phyloP scores from a whole-genome alignment of 2,888 invertebrate genomes.

The Eristalis pertinax region DNA sequence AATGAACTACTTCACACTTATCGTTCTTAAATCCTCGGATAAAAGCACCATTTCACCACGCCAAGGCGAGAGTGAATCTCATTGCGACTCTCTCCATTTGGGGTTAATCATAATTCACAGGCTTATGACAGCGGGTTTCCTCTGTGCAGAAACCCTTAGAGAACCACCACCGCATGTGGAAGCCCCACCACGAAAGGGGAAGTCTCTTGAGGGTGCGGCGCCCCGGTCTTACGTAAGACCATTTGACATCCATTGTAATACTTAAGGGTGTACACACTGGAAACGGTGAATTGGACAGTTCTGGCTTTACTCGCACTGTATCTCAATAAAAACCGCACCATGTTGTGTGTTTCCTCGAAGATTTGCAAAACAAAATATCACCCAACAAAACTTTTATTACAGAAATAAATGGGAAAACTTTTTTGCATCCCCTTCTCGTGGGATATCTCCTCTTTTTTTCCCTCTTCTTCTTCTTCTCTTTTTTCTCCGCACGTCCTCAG shows the following conservation, averaged over 20 bases:
- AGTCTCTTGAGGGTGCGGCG: not conserved
- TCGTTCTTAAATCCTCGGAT: no score
- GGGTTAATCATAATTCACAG: not conserved
- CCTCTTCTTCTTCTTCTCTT: not conserved
- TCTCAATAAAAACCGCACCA: not conserved
- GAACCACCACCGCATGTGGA: not conserved
- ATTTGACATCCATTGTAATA: not conserved
- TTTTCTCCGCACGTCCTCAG: not conserved
- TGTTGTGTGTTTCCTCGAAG: constrained; percentile 4
- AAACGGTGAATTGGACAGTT: not conserved
- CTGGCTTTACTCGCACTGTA: not conserved
- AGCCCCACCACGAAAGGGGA: not conserved
- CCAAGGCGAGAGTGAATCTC: no score
- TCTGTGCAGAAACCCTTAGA: not conserved
- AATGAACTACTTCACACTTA: no score
- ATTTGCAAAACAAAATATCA: constrained; percentile 23
- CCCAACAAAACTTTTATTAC: constrained; percentile 18
- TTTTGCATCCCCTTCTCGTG: not conserved
- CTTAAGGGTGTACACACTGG: not conserved
- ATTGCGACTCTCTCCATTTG: not conserved
- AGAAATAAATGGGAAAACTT: constrained; percentile 37
- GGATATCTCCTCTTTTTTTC: no score
- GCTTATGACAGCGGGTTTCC: not conserved
- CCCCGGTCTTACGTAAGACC: not conserved
- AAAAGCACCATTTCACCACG: no score